phyloP scores from a whole-genome alignment of 2,113 vertebrate species.

The Collichthys lucidus region DNA sequence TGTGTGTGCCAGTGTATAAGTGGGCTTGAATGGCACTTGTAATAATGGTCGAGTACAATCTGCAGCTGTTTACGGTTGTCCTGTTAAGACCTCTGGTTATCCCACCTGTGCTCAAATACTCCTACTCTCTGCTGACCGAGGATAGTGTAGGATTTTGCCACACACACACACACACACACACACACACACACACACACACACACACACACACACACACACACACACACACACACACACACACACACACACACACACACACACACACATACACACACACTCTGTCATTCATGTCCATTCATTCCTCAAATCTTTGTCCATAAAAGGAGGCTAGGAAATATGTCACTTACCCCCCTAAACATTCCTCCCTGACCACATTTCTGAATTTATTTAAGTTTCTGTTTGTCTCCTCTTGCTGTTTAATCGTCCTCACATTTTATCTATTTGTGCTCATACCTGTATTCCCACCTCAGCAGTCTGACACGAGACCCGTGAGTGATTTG shows the following conservation, averaged over 20 bases:
- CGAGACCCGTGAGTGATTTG: slow-evolving; percentile 12
- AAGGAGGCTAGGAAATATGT: slow-evolving; percentile 83
- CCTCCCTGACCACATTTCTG: not conserved
- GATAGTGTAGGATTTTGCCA: not conserved
- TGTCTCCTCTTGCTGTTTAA: not conserved
- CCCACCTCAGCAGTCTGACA: slow-evolving; percentile 1
- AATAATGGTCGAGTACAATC: slow-evolving; percentile 68
- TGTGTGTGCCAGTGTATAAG: slow-evolving; percentile 14
- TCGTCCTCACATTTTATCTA: slow-evolving; percentile 13
- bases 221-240: too few species aligned
- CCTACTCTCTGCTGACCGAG: slow-evolving; percentile 6
- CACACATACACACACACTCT: too few species aligned
- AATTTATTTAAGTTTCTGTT: slow-evolving; percentile 12
- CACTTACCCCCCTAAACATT: slow-evolving; percentile 33
- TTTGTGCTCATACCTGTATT: not conserved
- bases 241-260: too few species aligned
- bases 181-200: too few species aligned
- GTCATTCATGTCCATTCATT: slow-evolving; percentile 43
- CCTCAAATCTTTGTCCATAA: slow-evolving; percentile 86
- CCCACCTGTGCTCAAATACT: slow-evolving; percentile 59
- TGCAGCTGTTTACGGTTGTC: slow-evolving; percentile 71
- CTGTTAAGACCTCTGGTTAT: slow-evolving; percentile 65
- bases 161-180: too few species aligned
- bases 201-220: too few species aligned
- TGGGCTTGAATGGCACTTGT: slow-evolving; percentile 53